Evolutionary conservation across 2,888 invertebrate genomes (phyloP).

Genomic region (Hirudinaria manillensis): DNA sequence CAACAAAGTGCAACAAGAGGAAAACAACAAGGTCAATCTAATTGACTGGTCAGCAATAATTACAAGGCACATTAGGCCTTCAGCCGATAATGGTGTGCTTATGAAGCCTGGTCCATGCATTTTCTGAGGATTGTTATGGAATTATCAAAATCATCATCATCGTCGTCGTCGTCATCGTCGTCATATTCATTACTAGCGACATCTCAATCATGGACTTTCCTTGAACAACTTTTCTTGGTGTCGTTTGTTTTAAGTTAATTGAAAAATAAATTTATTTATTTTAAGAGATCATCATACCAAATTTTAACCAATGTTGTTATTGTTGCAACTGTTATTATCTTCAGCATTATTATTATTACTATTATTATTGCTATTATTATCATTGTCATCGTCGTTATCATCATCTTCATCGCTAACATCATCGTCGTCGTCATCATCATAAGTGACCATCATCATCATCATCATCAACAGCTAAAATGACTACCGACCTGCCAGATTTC

Average conservation of each 20-base stretch:
- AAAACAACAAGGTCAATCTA: neutral
- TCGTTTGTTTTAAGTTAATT: neutral
- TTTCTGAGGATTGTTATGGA: slow-evolving; percentile 1
- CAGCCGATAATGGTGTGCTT: slow-evolving; percentile 16
- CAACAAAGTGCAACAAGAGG: no score
- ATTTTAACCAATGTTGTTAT: no score
- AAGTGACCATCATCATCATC: neutral
- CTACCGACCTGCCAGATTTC: slow-evolving; percentile 55
- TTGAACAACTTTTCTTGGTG: no score
- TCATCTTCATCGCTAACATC: slow-evolving; percentile 18
- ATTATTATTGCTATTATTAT: slow-evolving; percentile 15
- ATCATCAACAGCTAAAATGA: neutral
- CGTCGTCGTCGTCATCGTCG: slow-evolving; percentile 21
- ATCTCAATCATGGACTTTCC: slow-evolving; percentile 14
- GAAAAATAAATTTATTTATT: neutral
- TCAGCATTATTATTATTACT: neutral
- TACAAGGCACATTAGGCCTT: slow-evolving; percentile 16
- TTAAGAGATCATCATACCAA: no score
- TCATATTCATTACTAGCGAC: slow-evolving; percentile 17
- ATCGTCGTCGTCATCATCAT: slow-evolving; percentile 23
- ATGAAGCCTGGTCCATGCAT: slow-evolving; percentile 3
- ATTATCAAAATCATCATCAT: slow-evolving; percentile 17
- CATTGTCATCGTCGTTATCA: slow-evolving; percentile 23
- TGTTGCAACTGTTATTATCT: no score
- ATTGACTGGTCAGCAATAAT: slow-evolving; percentile 14